Conservation (phyloP, 2,888 invertebrate species). For the Fissipunctia ypsillon region DNA sequence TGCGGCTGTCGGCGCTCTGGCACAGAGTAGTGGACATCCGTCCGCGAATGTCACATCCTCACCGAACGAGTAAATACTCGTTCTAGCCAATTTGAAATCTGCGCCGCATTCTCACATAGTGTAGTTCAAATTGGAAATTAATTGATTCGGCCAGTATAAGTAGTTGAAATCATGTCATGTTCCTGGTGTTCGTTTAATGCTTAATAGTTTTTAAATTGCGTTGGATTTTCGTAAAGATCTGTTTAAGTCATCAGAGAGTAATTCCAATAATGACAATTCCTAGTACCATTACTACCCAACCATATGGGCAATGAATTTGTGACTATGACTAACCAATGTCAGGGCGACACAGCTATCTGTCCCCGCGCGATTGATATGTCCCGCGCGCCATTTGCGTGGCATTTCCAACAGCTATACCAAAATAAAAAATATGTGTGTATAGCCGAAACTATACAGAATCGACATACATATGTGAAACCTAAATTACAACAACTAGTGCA, state of each 20-base stretch:
- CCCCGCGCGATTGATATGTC: too few relatives aligned
- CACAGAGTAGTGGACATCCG: slow-evolving; percentile 65
- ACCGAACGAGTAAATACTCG: slow-evolving; percentile 68
- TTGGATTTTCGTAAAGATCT: not conserved
- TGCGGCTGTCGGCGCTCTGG: slow-evolving; percentile 69
- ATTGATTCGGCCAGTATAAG: slow-evolving; percentile 32
- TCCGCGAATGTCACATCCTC: slow-evolving; percentile 69
- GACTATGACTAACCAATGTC: slow-evolving; percentile 32
- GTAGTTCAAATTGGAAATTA: slow-evolving; percentile 40
- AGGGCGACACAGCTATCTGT: too few relatives aligned
- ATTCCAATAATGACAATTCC: slow-evolving; percentile 19
- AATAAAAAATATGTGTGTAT: too few relatives aligned
- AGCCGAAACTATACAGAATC: too few relatives aligned
- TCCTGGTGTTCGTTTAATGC: slow-evolving; percentile 11
- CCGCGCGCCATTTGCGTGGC: too few relatives aligned
- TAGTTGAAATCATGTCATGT: slow-evolving; percentile 29
- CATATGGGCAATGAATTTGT: slow-evolving; percentile 15
- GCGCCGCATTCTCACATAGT: slow-evolving; percentile 55
- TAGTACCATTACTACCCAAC: too few relatives aligned
- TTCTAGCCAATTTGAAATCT: slow-evolving; percentile 68
- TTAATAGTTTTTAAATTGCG: slow-evolving; percentile 13
- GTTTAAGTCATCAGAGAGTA: slow-evolving; percentile 17
- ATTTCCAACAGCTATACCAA: too few relatives aligned
- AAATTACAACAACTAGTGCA: too few relatives aligned
- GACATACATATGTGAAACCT: too few relatives aligned